Percentiles rank a stretch among this genome's conserved stretches.
Evolutionary conservation across 2,113 vertebrate species (phyloP).

Genomic region (Neotragus pygmaeus): DNA sequence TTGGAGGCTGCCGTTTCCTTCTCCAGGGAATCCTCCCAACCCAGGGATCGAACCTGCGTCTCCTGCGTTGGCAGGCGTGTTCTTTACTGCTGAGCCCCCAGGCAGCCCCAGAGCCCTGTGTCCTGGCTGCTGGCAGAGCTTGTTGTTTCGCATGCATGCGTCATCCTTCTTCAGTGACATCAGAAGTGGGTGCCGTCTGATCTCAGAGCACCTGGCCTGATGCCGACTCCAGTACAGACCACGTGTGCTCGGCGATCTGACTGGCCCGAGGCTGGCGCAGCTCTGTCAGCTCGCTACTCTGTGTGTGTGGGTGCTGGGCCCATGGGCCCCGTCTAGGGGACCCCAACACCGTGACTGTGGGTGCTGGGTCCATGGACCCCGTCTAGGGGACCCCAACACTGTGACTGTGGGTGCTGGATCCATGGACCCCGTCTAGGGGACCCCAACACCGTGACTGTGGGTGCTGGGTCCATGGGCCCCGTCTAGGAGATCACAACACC

Average conservation of each 20-base stretch:
- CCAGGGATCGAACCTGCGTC: not conserved
- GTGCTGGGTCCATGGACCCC: too few relatives aligned
- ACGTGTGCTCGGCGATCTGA: rapidly evolving
- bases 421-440: too few relatives aligned
- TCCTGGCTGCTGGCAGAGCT: rapidly evolving
- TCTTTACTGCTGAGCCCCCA: not conserved
- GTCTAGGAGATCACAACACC: too few relatives aligned
- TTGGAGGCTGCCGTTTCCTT: not conserved
- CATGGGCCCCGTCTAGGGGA: rapidly evolving
- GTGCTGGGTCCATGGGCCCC: not conserved
- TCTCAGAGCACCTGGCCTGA: not conserved
- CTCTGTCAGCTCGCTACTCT: not conserved
- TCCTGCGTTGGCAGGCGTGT: not conserved
- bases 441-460: too few relatives aligned
- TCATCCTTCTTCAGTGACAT: not conserved
- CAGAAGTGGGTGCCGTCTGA: not conserved
- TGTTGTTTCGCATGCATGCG: rapidly evolving
- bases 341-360: rapidly evolving
- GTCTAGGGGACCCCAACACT: too few relatives aligned
- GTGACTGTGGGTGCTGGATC: rapidly evolving
- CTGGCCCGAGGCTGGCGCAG: rapidly evolving
- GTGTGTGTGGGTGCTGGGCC: not conserved
- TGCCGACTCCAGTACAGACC: not conserved
- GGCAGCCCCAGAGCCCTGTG: rapidly evolving
- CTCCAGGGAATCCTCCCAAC: not conserved